These are phyloP conservation scores for Paracanthobrama guichenoti DNA, from an alignment of 2,113 vertebrate species.

Conservation along the genomic window DNA sequence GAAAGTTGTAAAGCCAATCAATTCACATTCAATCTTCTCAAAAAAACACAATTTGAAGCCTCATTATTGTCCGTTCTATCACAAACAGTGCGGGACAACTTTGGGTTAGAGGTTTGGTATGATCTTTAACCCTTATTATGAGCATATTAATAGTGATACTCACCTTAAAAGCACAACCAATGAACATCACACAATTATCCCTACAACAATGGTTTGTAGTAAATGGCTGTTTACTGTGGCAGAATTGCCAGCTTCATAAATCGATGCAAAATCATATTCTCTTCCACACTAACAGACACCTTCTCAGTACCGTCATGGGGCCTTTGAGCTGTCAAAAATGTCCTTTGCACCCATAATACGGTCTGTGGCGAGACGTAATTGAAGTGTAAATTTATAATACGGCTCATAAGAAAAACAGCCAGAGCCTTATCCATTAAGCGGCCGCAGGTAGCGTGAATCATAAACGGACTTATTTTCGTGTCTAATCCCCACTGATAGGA, in stretches of 20 bases:
- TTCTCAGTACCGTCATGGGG: conserved; percentile 27
- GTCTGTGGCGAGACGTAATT: conserved; percentile 58
- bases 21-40: no score
- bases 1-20: neutral
- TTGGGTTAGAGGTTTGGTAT: neutral
- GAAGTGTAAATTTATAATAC: conserved; percentile 57
- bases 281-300: neutral
- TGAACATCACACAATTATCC: neutral
- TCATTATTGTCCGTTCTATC: neutral
- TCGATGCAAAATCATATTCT: conserved; percentile 48
- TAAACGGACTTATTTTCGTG: conserved; percentile 69
- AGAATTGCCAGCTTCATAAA: conserved; percentile 35
- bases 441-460: conserved; percentile 67
- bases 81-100: neutral
- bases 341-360: conserved; percentile 17
- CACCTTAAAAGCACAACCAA: neutral
- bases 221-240: conserved; percentile 36
- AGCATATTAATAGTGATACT: neutral
- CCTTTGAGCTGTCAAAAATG: conserved; percentile 43
- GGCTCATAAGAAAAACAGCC: conserved; percentile 27
- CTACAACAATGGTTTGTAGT: neutral
- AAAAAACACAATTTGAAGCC: neutral
- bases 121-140: neutral
- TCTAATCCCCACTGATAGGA: conserved; percentile 70
- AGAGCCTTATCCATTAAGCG: conserved; percentile 68